phyloP scores from a whole-genome alignment of 2,888 invertebrate genomes.

The Glyphotaelius pellucidus region DNA sequence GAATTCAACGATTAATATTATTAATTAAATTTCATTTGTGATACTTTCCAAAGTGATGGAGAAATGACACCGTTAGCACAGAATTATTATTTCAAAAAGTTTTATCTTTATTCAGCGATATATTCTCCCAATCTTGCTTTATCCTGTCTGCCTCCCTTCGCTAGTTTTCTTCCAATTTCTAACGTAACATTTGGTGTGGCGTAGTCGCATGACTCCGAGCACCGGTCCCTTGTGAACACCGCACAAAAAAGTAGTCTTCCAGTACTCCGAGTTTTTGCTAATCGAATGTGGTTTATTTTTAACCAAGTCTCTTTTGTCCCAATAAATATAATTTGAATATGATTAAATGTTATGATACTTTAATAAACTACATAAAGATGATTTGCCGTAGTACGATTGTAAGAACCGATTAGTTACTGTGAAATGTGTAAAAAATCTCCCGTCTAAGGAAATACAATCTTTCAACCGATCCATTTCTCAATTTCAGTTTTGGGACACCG shows the following conservation, averaged over 20 bases:
- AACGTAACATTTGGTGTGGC: neutral
- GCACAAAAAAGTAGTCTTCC: neutral
- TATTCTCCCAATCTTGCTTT: neutral
- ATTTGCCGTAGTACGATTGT: neutral
- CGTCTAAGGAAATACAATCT: neutral
- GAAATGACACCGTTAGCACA: neutral
- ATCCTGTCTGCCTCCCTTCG: neutral
- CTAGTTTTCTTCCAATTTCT: neutral
- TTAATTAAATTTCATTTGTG: no score
- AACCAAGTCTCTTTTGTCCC: no score
- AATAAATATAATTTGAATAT: neutral
- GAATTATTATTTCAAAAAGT: no score
- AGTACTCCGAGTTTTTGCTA: neutral
- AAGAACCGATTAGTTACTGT: no score
- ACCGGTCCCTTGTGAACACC: neutral
- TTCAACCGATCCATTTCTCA: neutral
- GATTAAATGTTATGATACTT: neutral
- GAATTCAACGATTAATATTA: no score
- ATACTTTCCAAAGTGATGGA: no score
- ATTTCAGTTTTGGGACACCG: neutral
- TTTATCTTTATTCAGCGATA: neutral
- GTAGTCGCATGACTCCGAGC: neutral
- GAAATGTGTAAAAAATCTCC: neutral
- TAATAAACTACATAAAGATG: neutral
- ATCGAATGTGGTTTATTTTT: neutral